Evolutionary conservation across 2,113 vertebrate genomes (phyloP), one percentile per base, ranked within the genome.

Genomic region (Corvus moneduloides): DNA sequence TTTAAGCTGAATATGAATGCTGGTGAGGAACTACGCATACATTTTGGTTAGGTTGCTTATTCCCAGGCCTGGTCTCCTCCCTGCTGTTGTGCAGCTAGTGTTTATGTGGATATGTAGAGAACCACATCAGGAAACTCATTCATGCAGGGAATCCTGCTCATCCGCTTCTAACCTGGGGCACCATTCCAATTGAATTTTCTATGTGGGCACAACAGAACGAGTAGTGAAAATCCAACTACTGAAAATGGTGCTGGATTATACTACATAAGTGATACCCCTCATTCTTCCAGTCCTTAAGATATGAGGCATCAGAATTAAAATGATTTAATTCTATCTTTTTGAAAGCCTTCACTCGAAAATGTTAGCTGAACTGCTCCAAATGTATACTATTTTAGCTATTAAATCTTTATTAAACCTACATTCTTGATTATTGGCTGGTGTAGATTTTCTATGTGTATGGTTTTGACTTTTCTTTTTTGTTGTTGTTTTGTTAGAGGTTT

Each of bases 221-320:
- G 12, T 16, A 44, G 39, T 71, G 61, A 77, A 89, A 87, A 55
- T 44, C 14, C 30, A 54, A 0, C 37, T 71, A 39, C 56, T 52
- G 66, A 63, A 88, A 72, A 33, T 33, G 15, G 4, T 6, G 1
- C 33, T 66, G 33, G 30, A 30, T 72, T 82, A 20, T 71, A 1
- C 48, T n/a, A 35, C 6, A 0, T 10, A 59, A 71, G 7, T 41
- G 22, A 41, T 51, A 37, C 1, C 5, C 13, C 6, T 22, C 0
- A 0, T 61, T 91, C 2, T 82, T 74, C 33, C 14, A 51, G 10
- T 35, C 23, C 20, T 48, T 51, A 27, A 71, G 56, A 28, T 46
- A 44, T 1, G 49, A 94, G 30, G 28, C 6, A 20, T 82, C 19
- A 55, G 59, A 94, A 78, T 44, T 52, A 72, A 89, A 20, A 28